A percentile compares a stretch with the other conserved stretches of the same genome.
Conservation (phyloP, 2,797 vertebrate genomes). For the Phyllotis vaccarum region DNA sequence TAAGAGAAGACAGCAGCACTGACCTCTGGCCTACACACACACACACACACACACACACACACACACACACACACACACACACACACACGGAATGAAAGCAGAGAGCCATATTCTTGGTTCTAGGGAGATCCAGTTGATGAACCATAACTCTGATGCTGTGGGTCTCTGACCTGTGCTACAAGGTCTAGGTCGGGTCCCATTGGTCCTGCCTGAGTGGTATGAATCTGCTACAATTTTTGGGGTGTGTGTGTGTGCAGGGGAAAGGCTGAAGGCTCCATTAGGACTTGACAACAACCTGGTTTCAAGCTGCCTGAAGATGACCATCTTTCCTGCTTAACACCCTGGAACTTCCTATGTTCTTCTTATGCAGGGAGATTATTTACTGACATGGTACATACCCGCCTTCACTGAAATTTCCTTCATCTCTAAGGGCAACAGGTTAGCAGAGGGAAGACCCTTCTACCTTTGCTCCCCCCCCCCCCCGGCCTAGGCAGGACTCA, state of each 20-base stretch:
- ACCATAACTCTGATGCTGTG: background rate
- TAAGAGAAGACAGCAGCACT: background rate
- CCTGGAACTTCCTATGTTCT: background rate
- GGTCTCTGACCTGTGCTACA: background rate
- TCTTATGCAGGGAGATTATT: background rate
- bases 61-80: background rate
- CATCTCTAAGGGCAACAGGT: background rate
- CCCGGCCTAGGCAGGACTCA: background rate
- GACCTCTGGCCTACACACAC: background rate
- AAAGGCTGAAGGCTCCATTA: background rate
- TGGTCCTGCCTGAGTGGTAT: rapidly evolving
- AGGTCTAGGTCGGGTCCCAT: background rate
- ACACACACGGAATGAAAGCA: background rate
- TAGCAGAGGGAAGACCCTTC: background rate
- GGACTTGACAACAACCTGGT: background rate
- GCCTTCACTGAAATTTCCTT: background rate
- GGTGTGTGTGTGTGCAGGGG: background rate
- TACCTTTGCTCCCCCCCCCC: background rate
- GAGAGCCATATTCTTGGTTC: background rate
- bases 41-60: background rate
- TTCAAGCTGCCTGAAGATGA: background rate
- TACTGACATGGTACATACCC: background rate
- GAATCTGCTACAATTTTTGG: background rate
- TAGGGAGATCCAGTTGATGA: background rate
- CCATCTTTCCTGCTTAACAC: background rate